A percentile compares a stretch with the other conserved stretches of the same genome.
Evolutionary conservation across 1,140 invertebrate species (phyloP).

Genomic region (Aphidius gifuensis): DNA sequence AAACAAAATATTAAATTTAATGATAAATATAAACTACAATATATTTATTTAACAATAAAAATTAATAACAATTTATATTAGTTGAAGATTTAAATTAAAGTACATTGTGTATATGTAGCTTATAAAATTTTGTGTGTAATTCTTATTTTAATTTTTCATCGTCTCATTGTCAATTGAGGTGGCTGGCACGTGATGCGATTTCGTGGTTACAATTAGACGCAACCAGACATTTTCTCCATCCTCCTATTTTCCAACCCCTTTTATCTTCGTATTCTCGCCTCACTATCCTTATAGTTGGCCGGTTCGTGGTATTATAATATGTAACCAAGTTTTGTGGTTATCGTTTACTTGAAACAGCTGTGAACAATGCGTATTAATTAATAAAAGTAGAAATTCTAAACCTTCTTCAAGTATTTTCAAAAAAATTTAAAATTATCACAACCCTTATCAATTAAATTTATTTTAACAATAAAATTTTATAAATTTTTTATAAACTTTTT

Average conservation of each 20-base stretch:
- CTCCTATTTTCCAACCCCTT: background rate
- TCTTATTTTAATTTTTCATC: slow-evolving; percentile 7
- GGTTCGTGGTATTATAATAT: slow-evolving; percentile 33
- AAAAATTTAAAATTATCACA: background rate
- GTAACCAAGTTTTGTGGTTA: slow-evolving; percentile 32
- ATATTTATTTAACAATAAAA: background rate
- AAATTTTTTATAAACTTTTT: background rate
- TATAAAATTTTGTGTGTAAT: background rate
- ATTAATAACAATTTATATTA: background rate
- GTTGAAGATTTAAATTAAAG: background rate
- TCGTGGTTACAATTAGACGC: slow-evolving; percentile 21
- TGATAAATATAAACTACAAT: background rate
- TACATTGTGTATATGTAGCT: background rate
- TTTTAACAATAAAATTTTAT: background rate
- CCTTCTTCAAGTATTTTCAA: background rate
- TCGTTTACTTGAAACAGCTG: slow-evolving; percentile 28
- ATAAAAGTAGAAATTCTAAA: slow-evolving; percentile 19
- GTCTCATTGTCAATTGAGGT: slow-evolving; percentile 18
- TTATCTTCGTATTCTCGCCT: background rate
- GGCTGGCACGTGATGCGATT: slow-evolving; percentile 19
- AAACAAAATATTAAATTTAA: background rate
- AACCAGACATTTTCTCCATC: background rate
- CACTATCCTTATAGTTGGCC: slow-evolving; percentile 14
- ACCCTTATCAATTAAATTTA: background rate
- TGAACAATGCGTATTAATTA: slow-evolving; percentile 37